Conservation (phyloP, 2,888 invertebrate species). For the Tryphoninae sp. region DNA sequence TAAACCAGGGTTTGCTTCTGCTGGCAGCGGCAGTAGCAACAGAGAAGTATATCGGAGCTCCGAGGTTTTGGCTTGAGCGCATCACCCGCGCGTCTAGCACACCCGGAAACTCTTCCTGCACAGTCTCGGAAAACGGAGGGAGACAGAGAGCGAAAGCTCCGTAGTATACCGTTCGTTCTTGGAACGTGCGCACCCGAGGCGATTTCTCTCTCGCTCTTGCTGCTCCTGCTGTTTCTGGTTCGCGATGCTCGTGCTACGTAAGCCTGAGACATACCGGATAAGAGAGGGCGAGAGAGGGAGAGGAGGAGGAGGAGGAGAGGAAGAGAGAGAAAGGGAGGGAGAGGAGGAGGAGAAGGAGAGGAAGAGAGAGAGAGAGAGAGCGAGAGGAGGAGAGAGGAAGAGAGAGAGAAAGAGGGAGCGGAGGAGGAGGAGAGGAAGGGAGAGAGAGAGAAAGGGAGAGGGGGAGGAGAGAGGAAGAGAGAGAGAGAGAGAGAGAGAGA, state of each 20-base stretch:
- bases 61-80: slow-evolving; percentile 25
- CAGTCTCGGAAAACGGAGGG: not conserved
- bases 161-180: slow-evolving; percentile 41
- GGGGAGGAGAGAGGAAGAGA: too few species aligned
- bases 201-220: slow-evolving; percentile 44
- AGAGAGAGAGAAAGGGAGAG: too few species aligned
- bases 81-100: slow-evolving; percentile 47
- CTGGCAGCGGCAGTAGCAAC: slow-evolving; percentile 29
- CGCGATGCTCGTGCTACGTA: slow-evolving; percentile 58
- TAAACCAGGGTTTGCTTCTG: slow-evolving; percentile 42
- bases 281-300: slow-evolving; percentile 24
- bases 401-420: not conserved
- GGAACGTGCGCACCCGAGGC: slow-evolving; percentile 56
- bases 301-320: too few species aligned
- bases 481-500: too few species aligned
- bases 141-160: slow-evolving; percentile 26
- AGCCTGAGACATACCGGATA: slow-evolving; percentile 59
- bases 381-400: too few species aligned
- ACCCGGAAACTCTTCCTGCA: not conserved
- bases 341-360: too few species aligned
- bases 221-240: slow-evolving; percentile 21
- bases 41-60: slow-evolving; percentile 46
- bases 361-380: too few species aligned
- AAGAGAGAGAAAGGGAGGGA: too few species aligned
- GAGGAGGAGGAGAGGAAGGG: too few species aligned